These are phyloP conservation scores for Tragelaphus buxtoni DNA, from an alignment of 2,113 vertebrate species.

Conservation along the genomic window DNA sequence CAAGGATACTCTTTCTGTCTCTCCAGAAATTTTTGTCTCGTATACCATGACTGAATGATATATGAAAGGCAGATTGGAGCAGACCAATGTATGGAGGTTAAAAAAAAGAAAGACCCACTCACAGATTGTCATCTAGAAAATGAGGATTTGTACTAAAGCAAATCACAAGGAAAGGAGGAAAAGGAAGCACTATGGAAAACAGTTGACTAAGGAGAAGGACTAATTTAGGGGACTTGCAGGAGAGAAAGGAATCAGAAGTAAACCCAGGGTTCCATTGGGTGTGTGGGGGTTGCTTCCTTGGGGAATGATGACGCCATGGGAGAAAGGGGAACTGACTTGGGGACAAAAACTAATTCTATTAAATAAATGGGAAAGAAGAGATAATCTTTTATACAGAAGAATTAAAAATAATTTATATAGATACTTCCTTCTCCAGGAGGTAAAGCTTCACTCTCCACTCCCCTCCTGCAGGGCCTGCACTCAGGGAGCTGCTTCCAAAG, in stretches of 20 bases:
- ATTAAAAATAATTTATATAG: background rate
- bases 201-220: background rate
- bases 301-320: background rate
- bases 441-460: background rate
- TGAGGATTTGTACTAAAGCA: background rate
- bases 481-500: background rate
- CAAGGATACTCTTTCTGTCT: background rate
- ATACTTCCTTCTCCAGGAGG: background rate
- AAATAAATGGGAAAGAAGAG: background rate
- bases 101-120: background rate
- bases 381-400: background rate
- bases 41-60: background rate
- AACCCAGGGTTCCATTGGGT: background rate
- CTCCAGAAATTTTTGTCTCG: background rate
- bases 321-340: background rate
- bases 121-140: background rate
- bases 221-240: background rate
- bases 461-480: background rate
- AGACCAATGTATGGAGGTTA: background rate
- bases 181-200: background rate
- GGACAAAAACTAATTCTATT: background rate
- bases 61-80: background rate
- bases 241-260: background rate
- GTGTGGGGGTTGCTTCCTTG: background rate
- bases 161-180: background rate